Evolutionary conservation across 2,888 invertebrate species (phyloP), one percentile per base, ranked within the genome.

Genomic region (Pristionchus entomophagus): DNA sequence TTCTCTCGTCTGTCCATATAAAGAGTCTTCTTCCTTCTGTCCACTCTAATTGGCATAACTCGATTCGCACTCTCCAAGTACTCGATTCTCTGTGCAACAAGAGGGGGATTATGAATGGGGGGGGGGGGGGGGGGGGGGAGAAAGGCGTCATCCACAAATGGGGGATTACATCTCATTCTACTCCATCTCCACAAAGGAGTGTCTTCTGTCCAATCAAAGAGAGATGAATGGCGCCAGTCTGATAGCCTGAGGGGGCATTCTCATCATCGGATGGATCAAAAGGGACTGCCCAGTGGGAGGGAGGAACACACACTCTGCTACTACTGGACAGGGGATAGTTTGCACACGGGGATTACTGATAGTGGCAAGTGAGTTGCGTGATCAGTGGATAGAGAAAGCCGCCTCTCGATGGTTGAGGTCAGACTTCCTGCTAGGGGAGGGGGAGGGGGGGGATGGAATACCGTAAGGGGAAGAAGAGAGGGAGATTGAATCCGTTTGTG

Each of bases 21-120:
- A 59, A 82, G 59, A 59, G 56, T 19, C 26, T 45, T 77, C 45
- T 35, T 45, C 59, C 59, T 53, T 59, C 82, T 59, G 45, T 82
- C 29, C 82, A 82, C 38, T 53, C 82, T 82, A 82, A 82, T 82
- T 82, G 59, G 41, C 26, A 35, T 82, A 82, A 82, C 56, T 82
- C 59, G 41, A 82, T 82, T 82, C 56, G 29, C 82, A 59, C 82
- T 82, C 82, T 1, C n/a, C 82, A 82, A 82, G 82, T 59, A 82
- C 82, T 59, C 81, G 1, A n/a, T 8, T 26, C 49, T n/a, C 59
- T 26, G 22, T n/a, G 26, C 26, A 32, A 80, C 51, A 80, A 80
- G 78, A 26, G 78, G n/a, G n/a, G 73, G 78, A 80, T 80, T 80
- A 80, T 80, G 78, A 80, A 80, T 80, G 29, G 78, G n/a, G n/a